Conservation (phyloP, 92 coral and sea anemone species). For the Zoanthus sociatus region DNA sequence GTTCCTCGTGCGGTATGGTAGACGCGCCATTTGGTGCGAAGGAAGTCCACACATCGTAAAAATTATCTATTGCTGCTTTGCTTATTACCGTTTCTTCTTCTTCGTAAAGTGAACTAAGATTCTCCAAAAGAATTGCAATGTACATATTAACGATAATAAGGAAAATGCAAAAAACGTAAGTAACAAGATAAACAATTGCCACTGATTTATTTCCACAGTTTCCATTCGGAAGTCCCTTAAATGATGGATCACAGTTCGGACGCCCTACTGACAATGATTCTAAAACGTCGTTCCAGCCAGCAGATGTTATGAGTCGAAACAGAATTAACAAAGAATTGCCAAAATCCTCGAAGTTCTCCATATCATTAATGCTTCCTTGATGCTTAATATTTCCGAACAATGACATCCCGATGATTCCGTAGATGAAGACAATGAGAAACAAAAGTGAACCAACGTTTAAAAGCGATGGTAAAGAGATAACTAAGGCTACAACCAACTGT, state of each 20-base stretch:
- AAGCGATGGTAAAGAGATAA: no score
- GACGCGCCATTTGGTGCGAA: conserved; percentile 86
- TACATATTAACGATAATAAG: conserved; percentile 93
- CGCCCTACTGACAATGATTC: conserved; percentile 75
- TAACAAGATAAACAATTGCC: conserved; percentile 73
- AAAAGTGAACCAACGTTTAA: no score
- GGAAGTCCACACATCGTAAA: conserved; percentile 84
- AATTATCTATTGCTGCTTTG: conserved; percentile 85
- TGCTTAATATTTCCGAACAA: no score
- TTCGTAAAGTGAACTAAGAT: conserved; percentile 86
- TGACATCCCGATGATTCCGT: no score
- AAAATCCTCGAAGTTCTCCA: no score
- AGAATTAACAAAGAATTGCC: background rate
- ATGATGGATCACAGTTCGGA: conserved; percentile 77
- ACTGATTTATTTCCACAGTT: conserved; percentile 80
- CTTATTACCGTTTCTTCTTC: conserved; percentile 81
- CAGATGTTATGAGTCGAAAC: background rate
- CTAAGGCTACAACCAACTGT: no score
- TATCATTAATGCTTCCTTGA: no score
- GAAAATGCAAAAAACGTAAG: conserved; percentile 83
- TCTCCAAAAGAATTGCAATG: conserved; percentile 92
- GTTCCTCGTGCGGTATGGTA: conserved; percentile 73
- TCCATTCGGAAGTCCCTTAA: conserved; percentile 73
- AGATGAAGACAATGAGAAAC: no score
- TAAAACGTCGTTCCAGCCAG: background rate